These are phyloP conservation scores for Phycodurus eques DNA, from an alignment of 2,113 vertebrate species.

Conservation along the genomic window DNA sequence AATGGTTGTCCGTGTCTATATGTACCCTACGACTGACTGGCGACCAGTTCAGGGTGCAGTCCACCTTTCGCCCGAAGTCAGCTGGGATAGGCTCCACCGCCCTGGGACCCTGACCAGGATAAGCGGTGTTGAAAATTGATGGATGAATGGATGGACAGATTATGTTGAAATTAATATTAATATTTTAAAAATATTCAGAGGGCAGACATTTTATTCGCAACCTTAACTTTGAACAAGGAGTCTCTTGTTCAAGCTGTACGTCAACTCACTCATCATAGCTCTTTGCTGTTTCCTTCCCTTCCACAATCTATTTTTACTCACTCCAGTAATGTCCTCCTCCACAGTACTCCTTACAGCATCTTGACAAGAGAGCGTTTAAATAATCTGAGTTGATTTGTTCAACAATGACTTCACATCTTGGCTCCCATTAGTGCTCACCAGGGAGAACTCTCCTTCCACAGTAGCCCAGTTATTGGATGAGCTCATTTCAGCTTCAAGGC, in stretches of 20 bases:
- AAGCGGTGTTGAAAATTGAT: too few relatives aligned
- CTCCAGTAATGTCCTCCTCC: conserved; percentile 2
- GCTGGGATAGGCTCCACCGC: too few relatives aligned
- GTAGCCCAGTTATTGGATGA: conserved; percentile 66
- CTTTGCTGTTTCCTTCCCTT: conserved; percentile 19
- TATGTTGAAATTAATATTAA: background rate
- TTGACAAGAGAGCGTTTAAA: conserved; percentile 28
- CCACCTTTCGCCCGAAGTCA: too few relatives aligned
- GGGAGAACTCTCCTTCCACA: conserved; percentile 47
- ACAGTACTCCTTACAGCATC: conserved; percentile 15
- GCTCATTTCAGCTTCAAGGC: conserved; percentile 46
- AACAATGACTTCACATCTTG: conserved; percentile 58
- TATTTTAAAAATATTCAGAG: background rate
- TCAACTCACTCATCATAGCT: conserved; percentile 9
- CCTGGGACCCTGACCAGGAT: too few relatives aligned
- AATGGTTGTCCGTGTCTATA: too few relatives aligned
- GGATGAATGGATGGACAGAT: too few relatives aligned
- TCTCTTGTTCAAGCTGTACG: conserved; percentile 13
- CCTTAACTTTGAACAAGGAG: conserved; percentile 6
- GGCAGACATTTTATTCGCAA: background rate
- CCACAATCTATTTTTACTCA: conserved; percentile 15
- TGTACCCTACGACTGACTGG: too few relatives aligned
- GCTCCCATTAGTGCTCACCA: conserved; percentile 31
- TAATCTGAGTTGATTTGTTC: conserved; percentile 22
- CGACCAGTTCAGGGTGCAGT: too few relatives aligned